Conservation (phyloP, 2,888 invertebrate genomes). For the Hemaris fuciformis region DNA sequence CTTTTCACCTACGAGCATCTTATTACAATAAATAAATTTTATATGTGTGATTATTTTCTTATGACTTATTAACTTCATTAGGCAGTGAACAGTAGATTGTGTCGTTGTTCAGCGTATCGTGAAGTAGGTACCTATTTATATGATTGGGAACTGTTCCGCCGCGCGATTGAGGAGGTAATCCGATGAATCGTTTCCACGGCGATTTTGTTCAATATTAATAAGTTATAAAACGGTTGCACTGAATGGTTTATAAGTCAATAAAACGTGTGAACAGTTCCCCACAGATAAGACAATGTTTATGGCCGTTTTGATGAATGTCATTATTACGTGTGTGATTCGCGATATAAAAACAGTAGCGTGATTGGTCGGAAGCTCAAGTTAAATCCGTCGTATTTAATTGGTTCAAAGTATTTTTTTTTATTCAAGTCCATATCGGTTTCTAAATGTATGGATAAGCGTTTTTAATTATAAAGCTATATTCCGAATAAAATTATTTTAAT, state of each 20-base stretch:
- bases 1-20: too few relatives aligned
- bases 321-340: not conserved
- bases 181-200: not conserved
- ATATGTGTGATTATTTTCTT: not conserved
- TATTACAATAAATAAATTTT: too few relatives aligned
- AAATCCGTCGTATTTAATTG: too few relatives aligned
- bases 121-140: not conserved
- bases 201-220: not conserved
- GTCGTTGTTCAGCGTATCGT: not conserved
- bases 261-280: not conserved
- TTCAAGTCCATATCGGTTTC: too few relatives aligned
- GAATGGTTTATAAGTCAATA: not conserved
- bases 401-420: too few relatives aligned
- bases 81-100: not conserved
- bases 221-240: not conserved
- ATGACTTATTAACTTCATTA: not conserved
- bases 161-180: not conserved
- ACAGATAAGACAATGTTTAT: not conserved
- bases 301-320: not conserved
- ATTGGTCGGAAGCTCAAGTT: not conserved
- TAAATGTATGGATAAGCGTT: too few relatives aligned
- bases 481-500: too few relatives aligned
- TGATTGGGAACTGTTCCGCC: not conserved
- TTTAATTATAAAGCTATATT: too few relatives aligned
- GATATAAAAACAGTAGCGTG: not conserved